Base-by-base conservation (phyloP, 2,797 vertebrate species). In the Coranthus polyacanthus region DNA sequence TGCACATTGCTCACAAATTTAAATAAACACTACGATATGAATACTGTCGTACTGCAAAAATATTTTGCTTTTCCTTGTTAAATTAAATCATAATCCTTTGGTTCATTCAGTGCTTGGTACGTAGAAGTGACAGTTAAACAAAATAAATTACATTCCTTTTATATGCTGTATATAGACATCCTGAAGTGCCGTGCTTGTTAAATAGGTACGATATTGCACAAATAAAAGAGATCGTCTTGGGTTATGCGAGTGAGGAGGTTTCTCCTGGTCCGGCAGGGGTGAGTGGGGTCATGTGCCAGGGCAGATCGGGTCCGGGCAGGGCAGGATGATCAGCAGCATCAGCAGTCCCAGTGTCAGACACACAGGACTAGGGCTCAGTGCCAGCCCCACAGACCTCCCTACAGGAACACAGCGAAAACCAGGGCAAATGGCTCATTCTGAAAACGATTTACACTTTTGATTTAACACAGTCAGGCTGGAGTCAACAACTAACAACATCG, bases 341-440 rank as follows among this genome's bases (percentile, higher is more conserved):
- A 94, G 86, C 83, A 93, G 68, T 76, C 81, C 88, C 78, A 88
- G 61, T 43, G 83, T 69, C 59, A 86, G 65, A 74, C 87, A 89
- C 63, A 85, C 44, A 34, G 71, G 83, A 81, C 87, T 87, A 61
- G 89, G 79, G 56, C 65, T 62, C 60, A 86, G 61, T 0, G 59
- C 53, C 74, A 83, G 39, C 59, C 88, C 94, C 41, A 58, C 65
- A 49, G 93, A 94, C 72, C 60, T 87, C 49, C 87, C 93, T 95
- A 46, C 43, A 69, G 62, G 51, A 71, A 74, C 52, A 89, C 61
- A 82, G 49, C n/a, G 7, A 34, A 81, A 64, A 75, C 43, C 32
- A 68, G 34, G 20, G 44, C 15, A 54, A 77, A 63, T 26, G 24
- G 8, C 24, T 26, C 24, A 26, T 26, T 26, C 8, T 26, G 8